These are phyloP conservation scores for Myripristis murdjan DNA, from an alignment of 2,797 vertebrate genomes.

Conservation along the genomic window DNA sequence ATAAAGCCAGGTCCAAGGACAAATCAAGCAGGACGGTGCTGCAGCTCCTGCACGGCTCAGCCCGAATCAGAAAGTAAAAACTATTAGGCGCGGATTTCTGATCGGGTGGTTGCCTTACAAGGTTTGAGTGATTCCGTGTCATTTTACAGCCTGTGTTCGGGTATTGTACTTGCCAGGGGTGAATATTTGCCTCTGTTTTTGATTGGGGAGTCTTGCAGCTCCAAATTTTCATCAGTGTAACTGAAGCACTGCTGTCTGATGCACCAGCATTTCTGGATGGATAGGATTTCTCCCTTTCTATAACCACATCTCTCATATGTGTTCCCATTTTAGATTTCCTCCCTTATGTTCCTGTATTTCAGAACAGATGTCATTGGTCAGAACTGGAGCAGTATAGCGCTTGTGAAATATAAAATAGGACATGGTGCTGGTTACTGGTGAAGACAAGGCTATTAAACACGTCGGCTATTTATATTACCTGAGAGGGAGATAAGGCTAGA, in stretches of 20 bases:
- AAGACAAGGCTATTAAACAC: constrained; percentile 9
- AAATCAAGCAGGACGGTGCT: too few relatives aligned
- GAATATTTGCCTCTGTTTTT: constrained; percentile 5
- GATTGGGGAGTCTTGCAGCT: neutral
- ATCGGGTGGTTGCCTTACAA: neutral
- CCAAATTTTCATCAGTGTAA: neutral
- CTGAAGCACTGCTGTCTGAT: neutral
- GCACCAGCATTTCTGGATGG: too few relatives aligned
- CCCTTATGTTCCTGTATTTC: too few relatives aligned
- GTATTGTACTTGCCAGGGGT: neutral
- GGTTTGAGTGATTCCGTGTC: neutral
- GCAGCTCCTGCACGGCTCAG: too few relatives aligned
- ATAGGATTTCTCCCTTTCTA: too few relatives aligned
- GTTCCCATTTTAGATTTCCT: too few relatives aligned
- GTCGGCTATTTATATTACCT: constrained; percentile 32
- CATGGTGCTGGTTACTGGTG: constrained; percentile 28
- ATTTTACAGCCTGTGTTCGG: neutral
- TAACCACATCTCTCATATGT: too few relatives aligned
- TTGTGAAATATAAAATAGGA: constrained; percentile 15
- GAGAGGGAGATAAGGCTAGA: neutral
- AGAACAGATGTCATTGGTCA: too few relatives aligned
- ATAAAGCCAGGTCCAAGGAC: too few relatives aligned
- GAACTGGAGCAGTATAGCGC: too few relatives aligned
- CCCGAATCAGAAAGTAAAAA: neutral
- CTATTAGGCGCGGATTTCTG: neutral